Conservation (phyloP, 2,888 invertebrate genomes). For the Maniola hyperantus region DNA sequence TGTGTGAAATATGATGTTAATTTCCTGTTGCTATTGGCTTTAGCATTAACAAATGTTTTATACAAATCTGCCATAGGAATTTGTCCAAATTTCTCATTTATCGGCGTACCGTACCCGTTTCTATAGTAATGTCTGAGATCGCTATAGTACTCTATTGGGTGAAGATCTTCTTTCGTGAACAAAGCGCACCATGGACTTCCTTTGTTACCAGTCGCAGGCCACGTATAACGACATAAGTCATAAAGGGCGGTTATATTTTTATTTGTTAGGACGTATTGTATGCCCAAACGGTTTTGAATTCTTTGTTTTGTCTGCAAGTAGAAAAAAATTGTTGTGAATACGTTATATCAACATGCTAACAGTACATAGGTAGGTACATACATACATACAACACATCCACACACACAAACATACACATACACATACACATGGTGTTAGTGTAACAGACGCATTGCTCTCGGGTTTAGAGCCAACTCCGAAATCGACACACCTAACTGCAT, state of each 20-base stretch:
- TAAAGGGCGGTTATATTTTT: conserved; percentile 85
- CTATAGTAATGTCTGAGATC: conserved; percentile 88
- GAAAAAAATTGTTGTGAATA: neutral
- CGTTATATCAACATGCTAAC: conserved; percentile 1
- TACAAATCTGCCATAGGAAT: conserved; percentile 86
- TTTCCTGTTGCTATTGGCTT: conserved; percentile 61
- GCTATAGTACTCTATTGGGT: conserved; percentile 87
- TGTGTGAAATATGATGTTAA: conserved; percentile 87
- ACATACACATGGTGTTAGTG: too few relatives aligned
- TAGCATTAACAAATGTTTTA: conserved; percentile 71
- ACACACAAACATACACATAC: too few relatives aligned
- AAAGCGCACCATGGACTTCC: conserved; percentile 89
- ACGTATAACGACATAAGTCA: conserved; percentile 90
- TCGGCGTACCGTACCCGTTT: conserved; percentile 65
- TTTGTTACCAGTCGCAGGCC: conserved; percentile 77
- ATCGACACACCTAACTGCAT: too few relatives aligned
- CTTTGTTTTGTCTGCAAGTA: conserved; percentile 63
- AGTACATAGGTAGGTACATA: neutral
- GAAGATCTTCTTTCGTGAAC: conserved; percentile 87
- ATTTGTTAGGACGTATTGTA: conserved; percentile 56
- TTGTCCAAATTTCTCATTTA: conserved; percentile 85
- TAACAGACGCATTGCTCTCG: too few relatives aligned
- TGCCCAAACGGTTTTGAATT: conserved; percentile 79
- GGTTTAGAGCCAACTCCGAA: too few relatives aligned
- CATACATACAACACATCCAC: too few relatives aligned